Evolutionary conservation across 2,888 invertebrate genomes (phyloP).

Genomic region (Argyresthia albistria): DNA sequence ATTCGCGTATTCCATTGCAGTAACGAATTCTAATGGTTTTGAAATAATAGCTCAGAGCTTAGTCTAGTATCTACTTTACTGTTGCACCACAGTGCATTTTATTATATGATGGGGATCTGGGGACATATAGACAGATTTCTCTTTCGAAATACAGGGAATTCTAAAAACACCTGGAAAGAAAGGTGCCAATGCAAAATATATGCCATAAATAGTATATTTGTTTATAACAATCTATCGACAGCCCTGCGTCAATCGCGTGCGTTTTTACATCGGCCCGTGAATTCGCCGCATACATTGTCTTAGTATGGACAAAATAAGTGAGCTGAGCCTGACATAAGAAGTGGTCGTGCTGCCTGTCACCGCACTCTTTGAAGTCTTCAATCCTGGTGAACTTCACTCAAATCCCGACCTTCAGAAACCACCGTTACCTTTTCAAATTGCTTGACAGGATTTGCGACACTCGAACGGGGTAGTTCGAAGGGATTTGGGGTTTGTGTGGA

Average conservation of each 20-base stretch:
- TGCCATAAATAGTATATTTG: too few species aligned
- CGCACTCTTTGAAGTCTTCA: slow-evolving; percentile 29
- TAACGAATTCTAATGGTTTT: too few species aligned
- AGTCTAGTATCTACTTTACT: too few species aligned
- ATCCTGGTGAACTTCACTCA: slow-evolving; percentile 4
- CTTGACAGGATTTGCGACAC: not conserved
- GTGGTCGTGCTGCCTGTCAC: slow-evolving; percentile 32
- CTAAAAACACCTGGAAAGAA: too few species aligned
- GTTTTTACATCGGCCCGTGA: slow-evolving; percentile 44
- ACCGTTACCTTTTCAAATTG: not conserved
- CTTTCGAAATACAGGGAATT: too few species aligned
- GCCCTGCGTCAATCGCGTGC: slow-evolving; percentile 26
- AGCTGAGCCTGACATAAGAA: slow-evolving; percentile 52
- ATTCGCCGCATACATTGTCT: slow-evolving; percentile 59
- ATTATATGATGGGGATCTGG: too few species aligned
- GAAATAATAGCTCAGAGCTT: too few species aligned
- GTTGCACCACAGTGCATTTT: too few species aligned
- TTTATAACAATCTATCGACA: slow-evolving; percentile 15
- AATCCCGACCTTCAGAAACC: not conserved
- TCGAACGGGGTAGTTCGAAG: not conserved
- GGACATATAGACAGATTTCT: too few species aligned
- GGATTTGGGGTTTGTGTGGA: not conserved
- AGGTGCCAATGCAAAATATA: too few species aligned
- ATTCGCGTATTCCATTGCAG: too few species aligned
- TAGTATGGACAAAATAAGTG: slow-evolving; percentile 64